Percentiles rank a stretch among this genome's conserved stretches.
These are phyloP conservation scores for Tursiops truncatus DNA, from an alignment of 2,113 vertebrate species.

Conservation along the genomic window DNA sequence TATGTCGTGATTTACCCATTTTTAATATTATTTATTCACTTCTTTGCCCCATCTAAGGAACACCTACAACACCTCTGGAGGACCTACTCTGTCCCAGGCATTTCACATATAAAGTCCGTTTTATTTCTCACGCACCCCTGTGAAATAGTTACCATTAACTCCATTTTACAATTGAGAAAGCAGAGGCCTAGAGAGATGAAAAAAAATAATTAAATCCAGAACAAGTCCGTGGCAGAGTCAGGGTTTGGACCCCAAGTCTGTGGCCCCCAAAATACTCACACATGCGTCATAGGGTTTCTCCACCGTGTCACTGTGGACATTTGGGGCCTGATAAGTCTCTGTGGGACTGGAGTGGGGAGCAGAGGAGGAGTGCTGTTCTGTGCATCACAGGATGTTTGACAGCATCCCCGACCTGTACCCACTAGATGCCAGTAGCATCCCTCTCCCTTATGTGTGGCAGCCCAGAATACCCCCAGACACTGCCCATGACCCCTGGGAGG, in stretches of 20 bases:
- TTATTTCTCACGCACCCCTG: not conserved
- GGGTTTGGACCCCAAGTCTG: not conserved
- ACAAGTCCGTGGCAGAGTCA: not conserved
- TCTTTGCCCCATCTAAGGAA: not conserved
- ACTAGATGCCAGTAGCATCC: too few relatives aligned
- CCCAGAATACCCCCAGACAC: not conserved
- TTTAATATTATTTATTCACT: not conserved
- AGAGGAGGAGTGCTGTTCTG: rapidly evolving
- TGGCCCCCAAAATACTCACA: not conserved
- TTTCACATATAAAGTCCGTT: not conserved
- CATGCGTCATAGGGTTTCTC: rapidly evolving
- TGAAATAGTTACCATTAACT: not conserved
- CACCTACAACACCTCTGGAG: not conserved
- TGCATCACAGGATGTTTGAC: not conserved
- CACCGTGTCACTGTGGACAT: rapidly evolving
- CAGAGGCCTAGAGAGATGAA: not conserved
- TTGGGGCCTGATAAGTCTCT: not conserved
- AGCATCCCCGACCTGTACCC: not conserved
- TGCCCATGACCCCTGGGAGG: not conserved
- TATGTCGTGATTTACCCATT: not conserved
- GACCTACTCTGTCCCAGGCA: not conserved
- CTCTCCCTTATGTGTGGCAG: not conserved
- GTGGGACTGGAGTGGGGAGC: not conserved
- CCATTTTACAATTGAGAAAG: not conserved
- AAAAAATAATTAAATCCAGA: not conserved